These are phyloP conservation scores for Tachuris rubrigastra DNA, from an alignment of 2,113 vertebrate genomes.

Conservation along the genomic window DNA sequence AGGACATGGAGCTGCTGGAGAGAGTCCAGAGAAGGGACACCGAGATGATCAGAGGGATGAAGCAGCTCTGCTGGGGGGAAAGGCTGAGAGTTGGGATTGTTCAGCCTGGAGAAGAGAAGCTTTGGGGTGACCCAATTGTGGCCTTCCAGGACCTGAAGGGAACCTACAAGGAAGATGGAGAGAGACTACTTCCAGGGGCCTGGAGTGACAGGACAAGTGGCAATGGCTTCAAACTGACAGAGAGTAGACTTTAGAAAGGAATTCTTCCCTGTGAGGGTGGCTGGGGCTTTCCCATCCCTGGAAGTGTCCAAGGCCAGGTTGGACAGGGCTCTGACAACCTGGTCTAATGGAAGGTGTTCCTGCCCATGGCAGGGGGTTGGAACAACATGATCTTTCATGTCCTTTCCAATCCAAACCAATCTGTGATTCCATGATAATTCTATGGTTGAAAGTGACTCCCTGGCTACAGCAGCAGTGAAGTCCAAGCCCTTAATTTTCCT, in stretches of 20 bases:
- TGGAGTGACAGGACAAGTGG: not conserved
- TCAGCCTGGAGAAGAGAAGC: not conserved
- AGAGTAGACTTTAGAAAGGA: rapidly evolving
- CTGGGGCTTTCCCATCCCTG: not conserved
- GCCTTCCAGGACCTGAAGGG: not conserved
- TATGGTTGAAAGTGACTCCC: rapidly evolving
- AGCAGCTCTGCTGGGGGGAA: not conserved
- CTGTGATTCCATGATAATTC: not conserved
- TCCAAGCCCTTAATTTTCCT: not conserved
- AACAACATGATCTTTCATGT: not conserved
- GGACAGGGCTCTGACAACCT: not conserved
- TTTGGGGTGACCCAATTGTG: not conserved
- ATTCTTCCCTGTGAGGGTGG: not conserved
- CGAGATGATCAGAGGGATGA: not conserved
- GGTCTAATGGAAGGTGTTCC: not conserved
- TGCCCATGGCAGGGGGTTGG: rapidly evolving
- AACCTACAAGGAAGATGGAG: not conserved
- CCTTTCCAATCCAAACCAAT: too few relatives aligned
- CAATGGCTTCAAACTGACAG: not conserved
- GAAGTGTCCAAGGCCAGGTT: rapidly evolving
- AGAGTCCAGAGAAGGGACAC: not conserved
- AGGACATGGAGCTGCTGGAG: not conserved
- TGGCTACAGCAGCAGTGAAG: not conserved
- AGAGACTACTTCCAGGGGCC: not conserved
- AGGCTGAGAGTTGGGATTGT: not conserved